Evolutionary conservation across 2,888 invertebrate genomes (phyloP).

Genomic region (Microplitis deprimator): DNA sequence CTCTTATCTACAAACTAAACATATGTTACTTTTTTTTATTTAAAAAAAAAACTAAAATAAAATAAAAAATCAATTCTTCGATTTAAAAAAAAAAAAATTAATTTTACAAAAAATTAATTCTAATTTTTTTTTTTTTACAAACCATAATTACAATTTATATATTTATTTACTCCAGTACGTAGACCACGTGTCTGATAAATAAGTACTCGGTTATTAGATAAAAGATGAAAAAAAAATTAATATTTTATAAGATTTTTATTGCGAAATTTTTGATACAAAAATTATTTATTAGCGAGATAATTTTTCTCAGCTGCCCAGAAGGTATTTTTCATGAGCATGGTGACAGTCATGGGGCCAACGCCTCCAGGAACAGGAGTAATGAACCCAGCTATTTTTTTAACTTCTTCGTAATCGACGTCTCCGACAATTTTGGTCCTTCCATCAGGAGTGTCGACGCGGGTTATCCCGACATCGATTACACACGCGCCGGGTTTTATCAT

Average conservation of each 20-base stretch:
- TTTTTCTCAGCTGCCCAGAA: constrained; percentile 79
- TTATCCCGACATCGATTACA: constrained; percentile 91
- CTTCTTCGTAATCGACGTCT: constrained; percentile 91
- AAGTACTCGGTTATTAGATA: no score
- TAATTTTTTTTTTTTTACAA: no score
- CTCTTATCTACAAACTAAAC: not conserved
- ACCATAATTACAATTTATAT: no score
- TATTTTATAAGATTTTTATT: constrained; percentile 1
- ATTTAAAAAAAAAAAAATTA: no score
- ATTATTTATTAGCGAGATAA: constrained; percentile 13
- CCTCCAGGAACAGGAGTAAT: constrained; percentile 95
- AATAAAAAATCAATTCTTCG: no score
- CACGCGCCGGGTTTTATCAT: constrained; percentile 93
- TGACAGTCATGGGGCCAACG: constrained; percentile 95
- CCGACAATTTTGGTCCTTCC: constrained; percentile 86
- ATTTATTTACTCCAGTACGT: no score
- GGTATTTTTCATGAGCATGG: constrained; percentile 94
- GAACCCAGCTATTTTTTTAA: constrained; percentile 84
- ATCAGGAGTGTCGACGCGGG: constrained; percentile 77
- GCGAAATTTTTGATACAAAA: constrained; percentile 4
- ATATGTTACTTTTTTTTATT: no score
- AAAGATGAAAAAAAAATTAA: not conserved
- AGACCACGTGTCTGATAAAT: no score
- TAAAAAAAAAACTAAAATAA: no score
- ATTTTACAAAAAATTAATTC: no score